Conservation (phyloP, 2,113 vertebrate species). For the Triplophysa rosa region DNA sequence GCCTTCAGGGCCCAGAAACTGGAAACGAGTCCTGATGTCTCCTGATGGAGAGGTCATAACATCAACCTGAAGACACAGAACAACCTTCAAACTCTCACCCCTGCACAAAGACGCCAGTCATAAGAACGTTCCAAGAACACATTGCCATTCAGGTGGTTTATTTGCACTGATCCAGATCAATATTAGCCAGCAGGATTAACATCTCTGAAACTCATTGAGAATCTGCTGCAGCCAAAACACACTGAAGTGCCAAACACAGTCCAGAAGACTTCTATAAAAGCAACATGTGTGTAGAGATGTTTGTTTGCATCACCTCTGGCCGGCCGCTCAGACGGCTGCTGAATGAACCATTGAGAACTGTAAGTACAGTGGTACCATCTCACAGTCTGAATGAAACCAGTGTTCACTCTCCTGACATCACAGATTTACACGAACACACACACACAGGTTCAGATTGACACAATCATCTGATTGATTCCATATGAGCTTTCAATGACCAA, state of each 20-base stretch:
- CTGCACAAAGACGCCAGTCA: slow-evolving; percentile 11
- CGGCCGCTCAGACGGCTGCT: neutral
- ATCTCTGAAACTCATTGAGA: neutral
- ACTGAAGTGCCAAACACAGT: neutral
- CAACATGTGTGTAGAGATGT: slow-evolving; percentile 24
- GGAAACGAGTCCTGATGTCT: slow-evolving; percentile 10
- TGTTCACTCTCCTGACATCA: slow-evolving; percentile 6
- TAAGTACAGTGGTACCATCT: slow-evolving; percentile 24
- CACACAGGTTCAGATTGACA: too few species aligned
- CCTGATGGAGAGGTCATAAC: neutral
- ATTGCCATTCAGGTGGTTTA: neutral
- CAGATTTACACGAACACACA: neutral
- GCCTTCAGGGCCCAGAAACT: neutral
- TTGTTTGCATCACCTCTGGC: slow-evolving; percentile 7
- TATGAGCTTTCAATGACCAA: too few species aligned
- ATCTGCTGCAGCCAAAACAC: neutral
- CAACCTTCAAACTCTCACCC: neutral
- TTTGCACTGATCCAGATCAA: neutral
- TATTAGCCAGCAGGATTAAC: neutral
- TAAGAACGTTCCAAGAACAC: neutral
- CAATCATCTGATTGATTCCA: too few species aligned
- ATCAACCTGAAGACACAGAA: neutral
- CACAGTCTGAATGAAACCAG: slow-evolving; percentile 16
- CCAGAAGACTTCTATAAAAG: slow-evolving; percentile 12
- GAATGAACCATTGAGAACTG: slow-evolving; percentile 45